Conservation (phyloP, 92 coral and sea anemone species). For the Meandrina meandrites region DNA sequence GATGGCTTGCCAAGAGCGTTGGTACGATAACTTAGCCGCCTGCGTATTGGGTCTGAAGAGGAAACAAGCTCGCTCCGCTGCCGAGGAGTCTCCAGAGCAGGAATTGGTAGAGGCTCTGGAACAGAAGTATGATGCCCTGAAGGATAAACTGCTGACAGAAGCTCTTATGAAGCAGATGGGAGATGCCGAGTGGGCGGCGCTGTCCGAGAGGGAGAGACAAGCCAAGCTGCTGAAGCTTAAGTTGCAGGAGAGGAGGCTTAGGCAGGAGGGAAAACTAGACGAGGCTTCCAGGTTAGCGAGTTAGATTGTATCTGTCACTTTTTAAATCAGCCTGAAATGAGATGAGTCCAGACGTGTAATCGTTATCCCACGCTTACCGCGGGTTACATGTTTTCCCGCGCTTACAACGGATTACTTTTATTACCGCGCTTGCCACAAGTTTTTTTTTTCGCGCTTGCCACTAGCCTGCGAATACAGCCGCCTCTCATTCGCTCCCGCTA, state of each 20-base stretch:
- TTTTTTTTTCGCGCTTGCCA: no score
- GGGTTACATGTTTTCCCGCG: not conserved
- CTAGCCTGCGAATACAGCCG: no score
- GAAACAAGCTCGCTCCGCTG: conserved; percentile 57
- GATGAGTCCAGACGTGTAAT: no score
- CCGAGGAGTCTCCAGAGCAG: conserved; percentile 79
- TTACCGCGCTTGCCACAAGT: not conserved
- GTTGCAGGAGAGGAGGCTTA: conserved; percentile 84
- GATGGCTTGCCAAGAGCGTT: conserved; percentile 86
- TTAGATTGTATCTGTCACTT: not conserved
- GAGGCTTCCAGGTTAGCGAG: conserved; percentile 86
- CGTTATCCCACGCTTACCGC: no score
- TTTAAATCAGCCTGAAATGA: not conserved
- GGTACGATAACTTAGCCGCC: conserved; percentile 98
- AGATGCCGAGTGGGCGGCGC: conserved; percentile 90
- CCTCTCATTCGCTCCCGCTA: no score
- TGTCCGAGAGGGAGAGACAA: conserved; percentile 92
- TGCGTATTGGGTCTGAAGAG: conserved; percentile 86
- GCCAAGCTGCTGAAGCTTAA: conserved; percentile 82
- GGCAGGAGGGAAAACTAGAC: conserved; percentile 93
- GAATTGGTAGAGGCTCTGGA: conserved; percentile 96
- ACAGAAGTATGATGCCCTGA: conserved; percentile 94
- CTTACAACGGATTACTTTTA: not conserved
- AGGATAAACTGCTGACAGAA: conserved; percentile 91
- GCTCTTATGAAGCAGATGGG: conserved; percentile 96